A percentile compares a stretch with the other conserved stretches of the same genome.
Evolutionary conservation across 2,888 invertebrate species (phyloP).

Genomic region (Melinopterus prodromus): DNA sequence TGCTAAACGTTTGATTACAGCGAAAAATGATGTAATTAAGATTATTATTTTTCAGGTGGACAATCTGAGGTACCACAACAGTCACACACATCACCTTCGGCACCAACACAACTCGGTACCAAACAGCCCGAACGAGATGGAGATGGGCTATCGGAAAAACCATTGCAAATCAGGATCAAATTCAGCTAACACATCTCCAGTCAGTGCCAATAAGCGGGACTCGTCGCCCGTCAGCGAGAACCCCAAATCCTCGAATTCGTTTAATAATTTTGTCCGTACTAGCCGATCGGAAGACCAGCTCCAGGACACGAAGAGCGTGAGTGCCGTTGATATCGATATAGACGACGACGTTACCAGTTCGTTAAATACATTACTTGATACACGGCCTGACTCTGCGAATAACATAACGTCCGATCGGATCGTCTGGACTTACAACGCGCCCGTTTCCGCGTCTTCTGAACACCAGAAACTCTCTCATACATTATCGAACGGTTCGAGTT

Average conservation of each 20-base stretch:
- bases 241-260: conserved; percentile 40
- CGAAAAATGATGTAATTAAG: conserved; percentile 5
- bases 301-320: conserved; percentile 80
- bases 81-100: conserved; percentile 57
- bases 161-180: conserved; percentile 58
- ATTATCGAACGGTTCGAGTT: conserved; percentile 67
- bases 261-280: conserved; percentile 74
- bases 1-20: not conserved
- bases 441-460: conserved; percentile 69
- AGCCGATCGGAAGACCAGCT: conserved; percentile 93
- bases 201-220: conserved; percentile 64
- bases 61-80: conserved; percentile 65
- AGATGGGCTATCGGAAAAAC: conserved; percentile 64
- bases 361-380: conserved; percentile 88
- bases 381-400: conserved; percentile 53
- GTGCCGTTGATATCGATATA: conserved; percentile 89
- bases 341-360: conserved; percentile 95
- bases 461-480: conserved; percentile 65
- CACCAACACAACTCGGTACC: conserved; percentile 70
- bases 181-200: conserved; percentile 65
- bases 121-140: conserved; percentile 73
- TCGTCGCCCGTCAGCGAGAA: conserved; percentile 46
- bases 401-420: conserved; percentile 67
- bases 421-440: conserved; percentile 93
- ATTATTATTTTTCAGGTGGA: conserved; percentile 38